Base-by-base conservation (phyloP, 2,797 vertebrate species). In the Siniperca scherzeri region DNA sequence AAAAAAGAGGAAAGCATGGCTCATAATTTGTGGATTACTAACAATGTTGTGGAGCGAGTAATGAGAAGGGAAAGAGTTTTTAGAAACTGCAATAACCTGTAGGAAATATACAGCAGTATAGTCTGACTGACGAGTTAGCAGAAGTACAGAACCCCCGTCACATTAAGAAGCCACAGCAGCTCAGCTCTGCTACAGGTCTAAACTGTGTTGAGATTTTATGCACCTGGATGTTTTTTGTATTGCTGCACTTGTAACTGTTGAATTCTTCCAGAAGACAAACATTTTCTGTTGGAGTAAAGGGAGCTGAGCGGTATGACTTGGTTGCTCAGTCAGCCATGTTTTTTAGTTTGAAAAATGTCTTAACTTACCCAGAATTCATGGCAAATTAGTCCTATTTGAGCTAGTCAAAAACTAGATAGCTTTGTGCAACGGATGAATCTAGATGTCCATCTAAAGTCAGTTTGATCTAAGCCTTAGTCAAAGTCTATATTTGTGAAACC, bases 321-420 rank as follows among this genome's bases (percentile, higher is more conserved):
- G 36, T 30, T 53, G 25, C 13, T 69, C 40, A 7, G 56, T 56
- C 30, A 57, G 57, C 8, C 33, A 17, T 60, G 30, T 72, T 60
- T 75, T 77, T 73, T 27, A 27, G 30, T 33, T 52, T 61, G 38
- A 48, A 69, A 48, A 79, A 27, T 50, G 30, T 38, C 25, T 67
- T 19, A 66, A 52, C 40, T 61, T 66, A 65, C 5, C 25, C 10
- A 56, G 17, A 71, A 27, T 78, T 48, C 9, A 57, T 52, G 60
- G 25, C 40, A 73, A 66, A 67, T 17, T 59, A 14, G 36, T 36
- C 36, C 36, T 36, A 5, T 7, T 36, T 36, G 7, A 78, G 40
- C 68, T 7, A 57, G 59, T 21, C 11, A 44, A n/a, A 10, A 33
- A 16, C 2, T 27, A 9, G 42, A 71, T 59, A 48, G 55, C 77